Evolutionary conservation across 2,888 invertebrate genomes (phyloP).

Genomic region (Reticulitermes lucifugus): DNA sequence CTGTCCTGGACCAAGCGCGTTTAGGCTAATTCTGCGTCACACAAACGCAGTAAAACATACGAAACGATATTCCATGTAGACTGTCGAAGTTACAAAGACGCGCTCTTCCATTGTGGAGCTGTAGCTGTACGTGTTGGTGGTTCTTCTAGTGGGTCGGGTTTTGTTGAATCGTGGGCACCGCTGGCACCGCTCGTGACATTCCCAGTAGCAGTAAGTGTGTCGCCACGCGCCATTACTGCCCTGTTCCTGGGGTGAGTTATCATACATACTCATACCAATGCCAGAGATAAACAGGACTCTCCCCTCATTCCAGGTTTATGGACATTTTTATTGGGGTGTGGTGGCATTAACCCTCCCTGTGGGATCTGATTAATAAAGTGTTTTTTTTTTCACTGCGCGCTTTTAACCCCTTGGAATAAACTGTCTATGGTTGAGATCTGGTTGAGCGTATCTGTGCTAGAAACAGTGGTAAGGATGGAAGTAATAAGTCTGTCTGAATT

Average conservation of each 20-base stretch:
- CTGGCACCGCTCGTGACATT: neutral
- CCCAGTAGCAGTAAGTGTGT: neutral
- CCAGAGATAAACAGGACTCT: neutral
- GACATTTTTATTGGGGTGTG: conserved; percentile 15
- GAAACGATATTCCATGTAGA: too few species aligned
- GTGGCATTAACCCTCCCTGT: neutral
- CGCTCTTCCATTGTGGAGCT: too few species aligned
- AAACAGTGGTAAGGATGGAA: neutral
- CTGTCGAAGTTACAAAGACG: too few species aligned
- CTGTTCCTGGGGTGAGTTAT: neutral
- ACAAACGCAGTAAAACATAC: too few species aligned
- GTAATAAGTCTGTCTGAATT: neutral
- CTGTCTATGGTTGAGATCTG: neutral
- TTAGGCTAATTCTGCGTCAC: too few species aligned
- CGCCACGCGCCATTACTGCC: conserved; percentile 17
- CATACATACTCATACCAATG: neutral
- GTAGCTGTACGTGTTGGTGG: neutral
- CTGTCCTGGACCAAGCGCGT: too few species aligned
- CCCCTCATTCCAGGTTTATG: neutral
- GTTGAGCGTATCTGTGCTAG: conserved; percentile 21
- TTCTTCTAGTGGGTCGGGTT: neutral
- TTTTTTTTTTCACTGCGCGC: neutral
- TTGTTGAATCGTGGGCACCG: neutral
- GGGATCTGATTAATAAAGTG: neutral
- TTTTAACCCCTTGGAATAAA: conserved; percentile 1